Conservation (phyloP, 2,797 vertebrate species). For the Phrynocephalus forsythii region DNA sequence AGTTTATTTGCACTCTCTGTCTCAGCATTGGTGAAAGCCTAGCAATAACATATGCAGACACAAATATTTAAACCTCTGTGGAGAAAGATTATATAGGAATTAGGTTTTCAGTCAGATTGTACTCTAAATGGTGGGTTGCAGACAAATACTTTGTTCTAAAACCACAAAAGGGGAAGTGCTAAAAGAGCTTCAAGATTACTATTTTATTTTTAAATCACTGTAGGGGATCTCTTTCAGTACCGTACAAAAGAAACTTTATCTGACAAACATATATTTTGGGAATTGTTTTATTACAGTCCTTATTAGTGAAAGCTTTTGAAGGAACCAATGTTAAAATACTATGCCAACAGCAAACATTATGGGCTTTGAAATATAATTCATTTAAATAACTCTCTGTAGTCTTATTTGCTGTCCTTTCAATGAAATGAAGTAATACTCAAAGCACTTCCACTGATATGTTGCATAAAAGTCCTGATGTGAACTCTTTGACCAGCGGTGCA, state of each 20-base stretch:
- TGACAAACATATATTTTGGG: slow-evolving; percentile 21
- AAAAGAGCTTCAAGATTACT: not conserved
- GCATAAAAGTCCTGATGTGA: too few relatives aligned
- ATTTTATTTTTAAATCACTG: slow-evolving; percentile 12
- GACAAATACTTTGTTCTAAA: slow-evolving; percentile 42
- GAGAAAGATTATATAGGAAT: slow-evolving; percentile 31
- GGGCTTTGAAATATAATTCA: slow-evolving; percentile 1
- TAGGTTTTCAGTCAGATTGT: not conserved
- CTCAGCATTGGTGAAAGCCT: not conserved
- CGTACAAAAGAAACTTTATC: not conserved
- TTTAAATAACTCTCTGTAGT: not conserved
- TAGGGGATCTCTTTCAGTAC: slow-evolving; percentile 11
- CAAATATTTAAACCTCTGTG: not conserved
- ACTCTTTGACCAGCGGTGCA: too few relatives aligned
- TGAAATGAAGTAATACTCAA: not conserved
- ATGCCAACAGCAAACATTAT: slow-evolving; percentile 14
- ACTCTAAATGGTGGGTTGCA: slow-evolving; percentile 6
- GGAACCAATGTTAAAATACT: slow-evolving; percentile 31
- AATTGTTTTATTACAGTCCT: slow-evolving; percentile 16
- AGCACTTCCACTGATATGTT: too few relatives aligned
- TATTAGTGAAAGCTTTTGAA: not conserved
- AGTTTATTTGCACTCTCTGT: not conserved
- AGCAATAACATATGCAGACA: slow-evolving; percentile 14
- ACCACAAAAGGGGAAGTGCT: not conserved
- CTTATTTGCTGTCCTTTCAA: not conserved